Base-by-base conservation (phyloP, 2,888 invertebrate species). In the Platycheirus rosarum region DNA sequence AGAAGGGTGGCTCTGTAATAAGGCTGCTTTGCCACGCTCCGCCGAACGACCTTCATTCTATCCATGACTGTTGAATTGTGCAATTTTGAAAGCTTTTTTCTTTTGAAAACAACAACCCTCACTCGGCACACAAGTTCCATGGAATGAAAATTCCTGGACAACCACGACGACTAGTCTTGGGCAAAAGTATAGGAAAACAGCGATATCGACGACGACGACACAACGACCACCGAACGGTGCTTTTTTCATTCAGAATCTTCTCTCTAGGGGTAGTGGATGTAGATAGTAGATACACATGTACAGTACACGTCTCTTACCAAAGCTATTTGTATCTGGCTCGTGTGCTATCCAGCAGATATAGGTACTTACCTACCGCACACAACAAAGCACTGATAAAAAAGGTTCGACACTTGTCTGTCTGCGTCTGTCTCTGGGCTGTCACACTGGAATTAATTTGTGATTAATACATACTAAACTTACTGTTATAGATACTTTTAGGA, bases 201-300 rank as follows among this genome's bases (percentile, higher is more conserved):
- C 65, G 70, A 75, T 70, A 65, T n/a, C n/a, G n/a, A 44, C 57
- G 48, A 69, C 46, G 16, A 77, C 63, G 11, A 13, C 26, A 29
- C 57, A 42, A 65, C 51, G 29, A 77, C n/a, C n/a, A n/a, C n/a
- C n/a, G 48, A 5, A 18, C 40, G 13, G 42, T 44, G 82, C 82
- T 73, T 82, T 82, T 82, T 82, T 82, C 82, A 82, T 82, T 82
- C 82, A 82, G 82, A 82, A 82, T 73, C 63, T 57, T 60, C 20
- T 76, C 62, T 65, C 40, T 32, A 49, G 80, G 60, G 55, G 60
- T 71, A 66, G 66, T 76, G 60, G 60, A 6, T 20, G 48, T 37
- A 26, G 18, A 8, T 18, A n/a, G n/a, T 60, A 44, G 26, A 63
- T 42, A 20, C 11, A n/a, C 18, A 44, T 32, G 29, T 42, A 60